phyloP scores from a whole-genome alignment of 1,140 invertebrate genomes.

The Lucilia cuprina region DNA sequence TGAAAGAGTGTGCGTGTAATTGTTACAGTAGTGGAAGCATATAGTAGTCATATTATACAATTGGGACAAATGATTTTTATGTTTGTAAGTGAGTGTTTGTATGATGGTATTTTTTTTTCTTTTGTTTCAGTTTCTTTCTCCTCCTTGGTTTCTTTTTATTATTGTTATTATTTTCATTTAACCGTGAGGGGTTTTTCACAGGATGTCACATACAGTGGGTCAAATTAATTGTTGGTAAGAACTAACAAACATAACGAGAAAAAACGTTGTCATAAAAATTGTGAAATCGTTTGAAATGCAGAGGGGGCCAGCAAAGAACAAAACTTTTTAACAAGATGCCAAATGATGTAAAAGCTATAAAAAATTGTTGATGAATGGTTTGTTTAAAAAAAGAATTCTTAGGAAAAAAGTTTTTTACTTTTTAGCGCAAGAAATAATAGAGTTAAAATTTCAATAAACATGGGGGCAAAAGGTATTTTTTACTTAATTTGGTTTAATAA shows the following conservation, averaged over 20 bases:
- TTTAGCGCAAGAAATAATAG: background rate
- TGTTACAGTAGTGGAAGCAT: background rate
- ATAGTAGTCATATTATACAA: background rate
- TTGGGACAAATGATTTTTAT: constrained; percentile 1
- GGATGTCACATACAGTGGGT: constrained; percentile 23
- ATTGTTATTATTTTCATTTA: background rate
- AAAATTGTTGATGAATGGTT: constrained; percentile 4
- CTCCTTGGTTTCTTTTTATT: background rate
- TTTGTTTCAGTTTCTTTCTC: background rate
- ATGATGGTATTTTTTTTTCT: background rate
- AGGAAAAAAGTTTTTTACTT: background rate
- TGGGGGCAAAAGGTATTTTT: too few relatives aligned
- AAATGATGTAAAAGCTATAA: constrained; percentile 3
- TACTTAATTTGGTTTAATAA: too few relatives aligned
- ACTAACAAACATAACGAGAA: background rate
- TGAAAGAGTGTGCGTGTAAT: background rate
- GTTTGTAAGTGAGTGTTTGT: background rate
- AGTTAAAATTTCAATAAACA: background rate
- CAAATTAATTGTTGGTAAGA: constrained; percentile 16
- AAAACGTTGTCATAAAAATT: background rate
- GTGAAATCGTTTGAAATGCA: background rate
- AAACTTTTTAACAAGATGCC: background rate
- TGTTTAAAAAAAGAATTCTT: background rate
- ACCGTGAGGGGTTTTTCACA: constrained; percentile 14
- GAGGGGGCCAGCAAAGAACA: background rate